phyloP scores from a whole-genome alignment of 2,113 vertebrate genomes.

The Sclerurus mexicanus region DNA sequence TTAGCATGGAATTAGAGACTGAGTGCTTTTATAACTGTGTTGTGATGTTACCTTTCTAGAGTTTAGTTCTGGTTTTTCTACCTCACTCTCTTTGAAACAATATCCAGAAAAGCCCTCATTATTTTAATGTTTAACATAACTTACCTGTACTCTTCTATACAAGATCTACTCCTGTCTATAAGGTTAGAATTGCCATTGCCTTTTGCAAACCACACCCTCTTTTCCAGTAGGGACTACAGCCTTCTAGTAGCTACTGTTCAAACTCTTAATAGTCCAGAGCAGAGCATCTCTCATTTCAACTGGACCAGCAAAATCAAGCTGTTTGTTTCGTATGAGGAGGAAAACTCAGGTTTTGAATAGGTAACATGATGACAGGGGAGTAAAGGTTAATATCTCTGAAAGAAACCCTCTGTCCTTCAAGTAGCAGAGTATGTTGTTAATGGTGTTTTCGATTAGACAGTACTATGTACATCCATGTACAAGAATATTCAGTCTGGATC shows the following conservation, averaged over 20 bases:
- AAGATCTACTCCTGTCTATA: neutral
- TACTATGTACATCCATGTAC: neutral
- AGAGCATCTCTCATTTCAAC: neutral
- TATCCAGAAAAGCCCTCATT: neutral
- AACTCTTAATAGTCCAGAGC: neutral
- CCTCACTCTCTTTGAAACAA: neutral
- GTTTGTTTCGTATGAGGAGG: neutral
- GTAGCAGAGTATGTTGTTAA: neutral
- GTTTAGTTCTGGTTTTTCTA: neutral
- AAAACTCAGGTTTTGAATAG: neutral
- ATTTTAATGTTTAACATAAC: neutral
- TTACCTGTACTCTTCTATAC: neutral
- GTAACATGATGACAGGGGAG: neutral
- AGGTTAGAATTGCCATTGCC: neutral
- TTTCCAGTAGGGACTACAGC: neutral
- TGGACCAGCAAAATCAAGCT: neutral
- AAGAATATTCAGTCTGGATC: neutral
- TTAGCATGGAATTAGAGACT: neutral
- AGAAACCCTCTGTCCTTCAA: neutral
- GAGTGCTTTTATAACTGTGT: neutral
- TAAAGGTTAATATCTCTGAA: neutral
- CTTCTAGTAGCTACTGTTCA: neutral
- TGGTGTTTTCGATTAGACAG: neutral
- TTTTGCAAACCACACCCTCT: neutral
- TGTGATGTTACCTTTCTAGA: neutral